Conservation (phyloP, 2,888 invertebrate genomes). For the Byasa hedistus region DNA sequence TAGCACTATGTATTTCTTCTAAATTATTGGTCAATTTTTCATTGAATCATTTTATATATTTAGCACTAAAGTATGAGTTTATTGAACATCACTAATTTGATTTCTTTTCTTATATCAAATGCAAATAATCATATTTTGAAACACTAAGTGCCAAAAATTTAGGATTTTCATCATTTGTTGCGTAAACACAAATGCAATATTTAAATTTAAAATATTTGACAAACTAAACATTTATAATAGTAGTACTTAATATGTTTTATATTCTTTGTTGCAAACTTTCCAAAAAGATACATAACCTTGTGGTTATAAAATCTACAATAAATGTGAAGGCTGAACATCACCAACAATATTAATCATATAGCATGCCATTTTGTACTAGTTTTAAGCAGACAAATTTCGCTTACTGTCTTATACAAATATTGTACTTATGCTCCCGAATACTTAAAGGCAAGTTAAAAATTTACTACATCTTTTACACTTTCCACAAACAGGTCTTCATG, state of each 20-base stretch:
- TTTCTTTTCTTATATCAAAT: too few species aligned
- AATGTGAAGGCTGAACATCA: background rate
- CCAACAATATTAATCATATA: background rate
- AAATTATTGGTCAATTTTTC: too few species aligned
- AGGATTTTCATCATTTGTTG: background rate
- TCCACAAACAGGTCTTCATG: too few species aligned
- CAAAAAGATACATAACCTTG: background rate
- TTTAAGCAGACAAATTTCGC: background rate
- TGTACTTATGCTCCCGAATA: constrained; percentile 4
- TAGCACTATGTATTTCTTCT: too few species aligned
- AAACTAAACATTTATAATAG: too few species aligned
- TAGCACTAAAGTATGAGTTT: too few species aligned
- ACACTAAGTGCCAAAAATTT: background rate
- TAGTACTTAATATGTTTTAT: too few species aligned
- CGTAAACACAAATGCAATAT: background rate
- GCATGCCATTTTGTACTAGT: too few species aligned
- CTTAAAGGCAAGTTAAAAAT: background rate
- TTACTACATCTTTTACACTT: background rate
- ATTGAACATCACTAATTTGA: too few species aligned
- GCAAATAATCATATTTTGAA: background rate
- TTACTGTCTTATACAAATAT: constrained; percentile 1
- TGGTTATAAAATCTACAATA: background rate
- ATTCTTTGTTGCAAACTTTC: too few species aligned
- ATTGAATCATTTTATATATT: too few species aligned
- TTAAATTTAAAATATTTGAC: too few species aligned